Evolutionary conservation across 2,888 invertebrate species (phyloP), one percentile per base, ranked within the genome.

Genomic region (Agrochola macilenta): DNA sequence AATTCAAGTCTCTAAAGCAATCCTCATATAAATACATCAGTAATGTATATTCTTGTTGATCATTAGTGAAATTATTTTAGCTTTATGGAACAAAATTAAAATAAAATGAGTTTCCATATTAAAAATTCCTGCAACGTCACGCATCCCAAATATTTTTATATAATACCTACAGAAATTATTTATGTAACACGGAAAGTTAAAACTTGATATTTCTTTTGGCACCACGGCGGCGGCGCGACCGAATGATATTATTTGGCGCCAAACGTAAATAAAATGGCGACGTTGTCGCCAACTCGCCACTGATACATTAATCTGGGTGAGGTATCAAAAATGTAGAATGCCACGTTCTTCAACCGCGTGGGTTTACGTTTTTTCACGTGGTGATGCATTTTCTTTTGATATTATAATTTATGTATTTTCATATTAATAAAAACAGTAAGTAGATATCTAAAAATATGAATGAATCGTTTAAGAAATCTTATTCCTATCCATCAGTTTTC

Each of bases 241-340:
- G 89, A 90, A 90, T 87, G 89, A 89, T 90, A 90, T 93, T 92
- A 94, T 94, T 93, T 93, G 96, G 96, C 96, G 96, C 96, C 96
- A 91, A 94, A 91, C 93, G 90, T 93, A 95, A 95, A 96, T 96
- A 95, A 95, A 87, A 89, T 91, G 92, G 92, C 92, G 92, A 81
- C 92, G 90, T 89, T 92, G 92, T 91, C 93, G 88, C 85, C 88
- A 89, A 88, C 79, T 91, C 93, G 88, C 85, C 88, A 89, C 88
- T 80, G 83, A 84, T 82, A 83, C 86, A 82, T 86, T 85, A 83
- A 84, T 88, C 81, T 82, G 80, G 49, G 78, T 71, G 85, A 70
- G 61, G 43, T 79, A 87, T 85, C 77, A 83, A 81, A 84, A 76
- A 82, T 77, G 79, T 79, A 81, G 72, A 76, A 89, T 90, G 82